Conservation (phyloP, 2,113 vertebrate genomes). For the Coptodon rendalli region DNA sequence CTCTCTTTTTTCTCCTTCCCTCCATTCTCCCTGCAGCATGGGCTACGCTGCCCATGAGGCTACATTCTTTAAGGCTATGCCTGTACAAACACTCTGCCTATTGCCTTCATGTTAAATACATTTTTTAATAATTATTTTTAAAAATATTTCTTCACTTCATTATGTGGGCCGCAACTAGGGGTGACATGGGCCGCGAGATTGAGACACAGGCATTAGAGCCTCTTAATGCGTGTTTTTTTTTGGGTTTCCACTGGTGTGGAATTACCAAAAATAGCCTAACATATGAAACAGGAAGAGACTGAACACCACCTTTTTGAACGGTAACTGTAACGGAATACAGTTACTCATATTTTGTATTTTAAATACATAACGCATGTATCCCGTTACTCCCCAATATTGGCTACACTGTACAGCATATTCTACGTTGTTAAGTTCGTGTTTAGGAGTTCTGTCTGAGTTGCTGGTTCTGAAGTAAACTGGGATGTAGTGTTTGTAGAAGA, state of each 20-base stretch:
- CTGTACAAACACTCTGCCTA: neutral
- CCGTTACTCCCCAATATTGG: neutral
- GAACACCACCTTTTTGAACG: too few relatives aligned
- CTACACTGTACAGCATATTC: neutral
- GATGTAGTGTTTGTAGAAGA: neutral
- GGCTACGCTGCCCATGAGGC: neutral
- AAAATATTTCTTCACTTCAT: neutral
- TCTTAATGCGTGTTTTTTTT: rapidly evolving
- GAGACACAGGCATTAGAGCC: neutral
- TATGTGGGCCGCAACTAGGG: neutral
- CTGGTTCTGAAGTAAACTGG: rapidly evolving
- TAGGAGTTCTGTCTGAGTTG: neutral
- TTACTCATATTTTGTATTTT: too few relatives aligned
- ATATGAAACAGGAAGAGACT: neutral
- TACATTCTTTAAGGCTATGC: neutral
- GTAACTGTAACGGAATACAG: too few relatives aligned
- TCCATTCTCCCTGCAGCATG: neutral
- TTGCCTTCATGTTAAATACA: neutral
- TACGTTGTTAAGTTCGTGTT: neutral
- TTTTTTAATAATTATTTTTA: neutral
- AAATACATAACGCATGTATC: neutral
- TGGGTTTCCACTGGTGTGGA: neutral
- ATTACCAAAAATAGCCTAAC: neutral
- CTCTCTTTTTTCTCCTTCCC: neutral
- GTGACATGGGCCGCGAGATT: neutral